Base-by-base conservation (phyloP, 1,140 invertebrate species). In the Formica exsecta region DNA sequence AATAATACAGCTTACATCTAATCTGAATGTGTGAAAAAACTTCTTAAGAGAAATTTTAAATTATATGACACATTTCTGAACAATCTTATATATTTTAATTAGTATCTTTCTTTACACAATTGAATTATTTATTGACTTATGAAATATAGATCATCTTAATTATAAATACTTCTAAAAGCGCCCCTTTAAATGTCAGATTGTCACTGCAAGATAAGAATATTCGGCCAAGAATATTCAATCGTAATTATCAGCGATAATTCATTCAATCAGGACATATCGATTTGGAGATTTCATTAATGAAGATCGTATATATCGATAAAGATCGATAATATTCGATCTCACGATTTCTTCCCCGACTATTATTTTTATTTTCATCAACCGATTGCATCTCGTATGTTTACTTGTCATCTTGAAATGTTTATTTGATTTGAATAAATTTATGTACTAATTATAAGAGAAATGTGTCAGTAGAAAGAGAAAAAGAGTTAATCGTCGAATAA, bases 251-350 rank as follows among this genome's bases (percentile, higher is more conserved):
- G 9, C 4, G 16, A 48, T n/a, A 68, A 68, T 81, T 81, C 57
- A 22, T 25, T 66, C 9, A 36, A 36, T 44, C 41, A 84, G 54
- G 51, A 84, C 51, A 84, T 73, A 41, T 66, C 44, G 4, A 38
- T 32, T 32, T 32, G 32, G 32, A 32, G 32, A 3, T 48, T 11
- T 51, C 16, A 11, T 75, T 64, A 51, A 87, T 64, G 62, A 68
- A 75, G 54, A 13, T n/a, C 13, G 1, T n/a, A n/a, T n/a, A n/a
- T n/a, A n/a, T n/a, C n/a, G n/a, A n/a, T n/a, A n/a, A n/a, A n/a
- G n/a, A n/a, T n/a, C 44, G 13, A 48, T 16, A 25, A 22, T 16
- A 36, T 41, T 61, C 19, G 7, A 59, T 51, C 38, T 57, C n/a
- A 13, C 66, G n/a, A 65, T 64, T 73, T 64, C n/a, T 22, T 29